Evolutionary conservation across 2,888 invertebrate species (phyloP), one percentile per base, ranked within the genome.

Genomic region (Xestoiulus laeticollis): DNA sequence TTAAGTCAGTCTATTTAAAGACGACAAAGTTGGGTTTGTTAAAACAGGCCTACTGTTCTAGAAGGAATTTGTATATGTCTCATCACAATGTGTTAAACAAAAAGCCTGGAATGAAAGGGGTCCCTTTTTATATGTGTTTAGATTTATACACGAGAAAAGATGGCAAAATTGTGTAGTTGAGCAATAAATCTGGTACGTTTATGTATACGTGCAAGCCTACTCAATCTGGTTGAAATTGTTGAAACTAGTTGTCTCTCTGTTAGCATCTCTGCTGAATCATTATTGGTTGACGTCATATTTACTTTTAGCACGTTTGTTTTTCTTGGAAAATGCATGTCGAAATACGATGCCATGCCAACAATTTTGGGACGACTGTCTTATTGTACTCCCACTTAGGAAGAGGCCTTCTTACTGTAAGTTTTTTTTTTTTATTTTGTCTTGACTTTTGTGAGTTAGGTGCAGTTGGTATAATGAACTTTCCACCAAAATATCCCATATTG

Each of bases 301-400:
- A 78, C 30, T 78, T 78, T 78, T 78, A 78, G 78, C 78, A 16
- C 12, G 30, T 30, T 78, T 78, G 0, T 48, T 48, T 30, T 78
- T 78, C 78, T 78, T 78, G 26, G 68, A 30, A 78, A 78, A 78
- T 32, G 78, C 30, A 78, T 78, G 78, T 78, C 78, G 78, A 78
- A 78, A 78, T 78, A 16, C 30, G 30, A 78, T 32, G 30, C 78
- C 78, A 16, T 30, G 78, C 78, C 78, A 78, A 78, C 26, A 78
- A 78, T 78, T 16, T 12, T 14, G 4, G 78, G 78, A 78, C 30
- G 78, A 78, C 30, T 78, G 78, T 14, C 78, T 16, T 12, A 12
- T 78, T 78, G 14, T 16, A 30, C 30, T 78, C 30, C 78, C 30
- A 30, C 78, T 5, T 8, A 12, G 30, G 14, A 78, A 16, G 14